Conservation (phyloP, 30 jellyfish, hydroid and myxozoan species). For the Cassiopea andromeda region DNA sequence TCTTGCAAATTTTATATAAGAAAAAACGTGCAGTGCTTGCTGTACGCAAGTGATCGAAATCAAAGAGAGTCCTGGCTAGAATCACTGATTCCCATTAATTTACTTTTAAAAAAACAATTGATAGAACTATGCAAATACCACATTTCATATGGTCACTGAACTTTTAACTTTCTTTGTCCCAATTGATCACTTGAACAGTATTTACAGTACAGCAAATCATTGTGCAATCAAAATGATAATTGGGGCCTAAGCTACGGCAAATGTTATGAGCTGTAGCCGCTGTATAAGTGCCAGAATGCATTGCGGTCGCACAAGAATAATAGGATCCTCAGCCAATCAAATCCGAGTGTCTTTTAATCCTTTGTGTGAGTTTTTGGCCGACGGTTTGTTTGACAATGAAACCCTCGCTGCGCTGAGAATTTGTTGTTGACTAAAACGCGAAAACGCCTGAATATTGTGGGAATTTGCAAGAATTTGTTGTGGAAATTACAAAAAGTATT, state of each 20-base stretch:
- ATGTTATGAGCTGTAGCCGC: slow-evolving; percentile 9
- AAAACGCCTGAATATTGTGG: background rate
- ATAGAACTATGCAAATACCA: too few species aligned
- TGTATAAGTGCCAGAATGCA: slow-evolving; percentile 43
- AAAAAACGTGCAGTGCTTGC: too few species aligned
- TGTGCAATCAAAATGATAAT: too few species aligned
- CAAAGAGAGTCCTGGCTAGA: too few species aligned
- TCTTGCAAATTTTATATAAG: too few species aligned
- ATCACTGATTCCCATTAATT: too few species aligned
- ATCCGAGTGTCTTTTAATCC: slow-evolving; percentile 40
- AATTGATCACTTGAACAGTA: too few species aligned
- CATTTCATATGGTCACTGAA: too few species aligned
- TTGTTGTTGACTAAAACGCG: slow-evolving; percentile 59
- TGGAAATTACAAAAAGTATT: background rate
- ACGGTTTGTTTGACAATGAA: slow-evolving; percentile 71
- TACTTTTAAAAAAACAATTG: too few species aligned
- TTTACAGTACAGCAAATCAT: too few species aligned
- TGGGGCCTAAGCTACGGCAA: background rate
- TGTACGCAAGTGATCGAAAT: too few species aligned
- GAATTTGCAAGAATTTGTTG: background rate
- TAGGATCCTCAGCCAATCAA: slow-evolving; percentile 61
- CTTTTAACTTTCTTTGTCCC: too few species aligned
- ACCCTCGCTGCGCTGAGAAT: slow-evolving; percentile 49
- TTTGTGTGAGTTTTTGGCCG: slow-evolving; percentile 84
- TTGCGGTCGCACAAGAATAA: slow-evolving; percentile 74